Conservation (phyloP, 1,140 invertebrate species). For the Pseudomyrmex pallidus region DNA sequence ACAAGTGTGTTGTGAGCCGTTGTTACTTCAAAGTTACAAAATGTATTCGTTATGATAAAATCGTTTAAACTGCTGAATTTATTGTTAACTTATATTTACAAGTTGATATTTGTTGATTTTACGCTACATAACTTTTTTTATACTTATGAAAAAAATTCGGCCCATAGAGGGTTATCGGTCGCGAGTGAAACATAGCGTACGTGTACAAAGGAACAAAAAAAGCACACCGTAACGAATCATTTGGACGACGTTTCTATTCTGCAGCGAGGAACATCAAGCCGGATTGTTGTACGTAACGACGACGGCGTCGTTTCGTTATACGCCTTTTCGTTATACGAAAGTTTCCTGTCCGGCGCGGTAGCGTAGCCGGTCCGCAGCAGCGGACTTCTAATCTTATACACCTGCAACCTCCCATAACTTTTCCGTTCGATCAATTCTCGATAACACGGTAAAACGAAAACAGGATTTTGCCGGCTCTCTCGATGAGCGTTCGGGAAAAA, state of each 20-base stretch:
- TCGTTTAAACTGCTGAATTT: too few species aligned
- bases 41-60: too few species aligned
- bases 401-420: slow-evolving; percentile 68
- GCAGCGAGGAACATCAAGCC: background rate
- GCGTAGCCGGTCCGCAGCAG: background rate
- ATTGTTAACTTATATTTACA: too few species aligned
- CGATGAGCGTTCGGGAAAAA: slow-evolving; percentile 47
- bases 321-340: slow-evolving; percentile 2
- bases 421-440: slow-evolving; percentile 67
- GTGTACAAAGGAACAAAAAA: background rate
- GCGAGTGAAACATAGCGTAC: too few species aligned
- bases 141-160: too few species aligned
- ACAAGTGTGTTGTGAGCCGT: too few species aligned
- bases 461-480: slow-evolving; percentile 12
- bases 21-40: too few species aligned
- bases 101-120: too few species aligned
- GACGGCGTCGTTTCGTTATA: slow-evolving; percentile 26
- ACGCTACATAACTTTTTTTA: too few species aligned
- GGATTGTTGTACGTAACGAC: background rate
- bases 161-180: too few species aligned
- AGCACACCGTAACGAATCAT: slow-evolving; percentile 12
- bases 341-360: background rate
- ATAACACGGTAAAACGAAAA: slow-evolving; percentile 69
- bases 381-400: slow-evolving; percentile 68
- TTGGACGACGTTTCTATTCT: slow-evolving; percentile 8